These are phyloP conservation scores for Diarsia mendica DNA, from an alignment of 2,888 invertebrate genomes.

Conservation along the genomic window DNA sequence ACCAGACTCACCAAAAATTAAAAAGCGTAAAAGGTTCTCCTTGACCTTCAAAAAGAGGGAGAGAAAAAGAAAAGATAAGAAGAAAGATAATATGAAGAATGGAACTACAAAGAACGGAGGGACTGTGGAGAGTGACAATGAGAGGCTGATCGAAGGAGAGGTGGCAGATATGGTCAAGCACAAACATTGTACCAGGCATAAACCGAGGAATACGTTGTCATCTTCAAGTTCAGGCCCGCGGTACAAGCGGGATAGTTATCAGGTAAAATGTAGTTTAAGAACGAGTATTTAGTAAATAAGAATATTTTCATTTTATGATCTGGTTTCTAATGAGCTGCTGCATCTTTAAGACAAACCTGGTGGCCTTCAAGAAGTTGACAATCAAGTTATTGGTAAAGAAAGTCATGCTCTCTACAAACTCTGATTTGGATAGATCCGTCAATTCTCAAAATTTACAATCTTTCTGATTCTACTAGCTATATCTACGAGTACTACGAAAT, in stretches of 20 bases:
- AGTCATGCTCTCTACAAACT: conserved; percentile 9
- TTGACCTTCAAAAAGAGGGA: conserved; percentile 87
- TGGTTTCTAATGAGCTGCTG: conserved; percentile 14
- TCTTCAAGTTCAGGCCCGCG: conserved; percentile 88
- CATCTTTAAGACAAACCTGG: conserved; percentile 50
- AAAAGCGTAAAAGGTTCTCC: conserved; percentile 87
- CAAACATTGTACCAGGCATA: conserved; percentile 82
- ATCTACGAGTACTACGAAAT: too few relatives aligned
- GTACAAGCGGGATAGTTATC: conserved; percentile 89
- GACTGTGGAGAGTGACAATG: conserved; percentile 84
- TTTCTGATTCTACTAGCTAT: neutral
- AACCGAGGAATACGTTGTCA: conserved; percentile 83
- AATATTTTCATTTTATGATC: conserved; percentile 7
- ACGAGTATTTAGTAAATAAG: conserved; percentile 34
- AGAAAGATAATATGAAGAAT: conserved; percentile 82
- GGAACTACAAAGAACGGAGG: conserved; percentile 81
- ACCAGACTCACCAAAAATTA: conserved; percentile 86
- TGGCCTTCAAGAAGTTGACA: conserved; percentile 40
- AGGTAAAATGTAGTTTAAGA: conserved; percentile 76
- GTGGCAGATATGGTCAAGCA: conserved; percentile 77
- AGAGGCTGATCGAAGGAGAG: conserved; percentile 85
- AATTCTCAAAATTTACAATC: neutral
- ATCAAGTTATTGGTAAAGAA: conserved; percentile 40
- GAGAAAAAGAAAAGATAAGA: conserved; percentile 86
- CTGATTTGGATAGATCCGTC: neutral